Evolutionary conservation across 1,140 invertebrate genomes (phyloP), one percentile per base, ranked within the genome.

Genomic region (Drosophila asahinai): DNA sequence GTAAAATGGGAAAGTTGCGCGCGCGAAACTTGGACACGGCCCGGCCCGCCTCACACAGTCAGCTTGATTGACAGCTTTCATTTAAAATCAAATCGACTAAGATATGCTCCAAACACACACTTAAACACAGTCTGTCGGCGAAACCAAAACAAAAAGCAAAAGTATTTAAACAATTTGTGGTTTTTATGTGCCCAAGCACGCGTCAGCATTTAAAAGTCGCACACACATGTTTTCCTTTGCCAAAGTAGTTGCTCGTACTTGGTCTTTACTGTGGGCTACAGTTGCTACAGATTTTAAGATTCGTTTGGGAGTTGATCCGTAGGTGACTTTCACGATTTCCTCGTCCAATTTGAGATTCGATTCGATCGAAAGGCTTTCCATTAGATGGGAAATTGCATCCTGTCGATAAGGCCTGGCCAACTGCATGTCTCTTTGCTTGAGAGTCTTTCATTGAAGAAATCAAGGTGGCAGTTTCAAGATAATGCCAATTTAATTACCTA

Each of bases 11-110:
- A 90, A 90, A 90, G 84, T 90, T 84, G 78, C 64, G 42, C 48
- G 65, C 68, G 65, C 68, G 25, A 78, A 63, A 63, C 64, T 38
- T 68, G 65, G 68, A 60, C 70, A 60, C 54, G 45, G 74, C 33
- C 33, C 52, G 19, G 54, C 49, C 65, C 73, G 80, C 84, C 84
- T 81, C 70, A 36, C 33, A 12, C 45, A 75, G 77, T 64, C 74
- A 83, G 84, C 84, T 63, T 84, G 84, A 89, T 89, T 89, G 84
- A 89, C 84, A 90, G 84, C 84, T 89, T 89, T 89, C 84, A 89
- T 89, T 89, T 89, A 84, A 89, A 90, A 89, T 89, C 81, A 89
- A 89, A 90, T 84, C 70, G 66, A 58, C 81, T 79, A 45, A 89
- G 78, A 87, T 87, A 75, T 84, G 78, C 65, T 54, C 48, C 71